Evolutionary conservation across 2,888 invertebrate genomes (phyloP).

Genomic region (Tetragonisca angustula): DNA sequence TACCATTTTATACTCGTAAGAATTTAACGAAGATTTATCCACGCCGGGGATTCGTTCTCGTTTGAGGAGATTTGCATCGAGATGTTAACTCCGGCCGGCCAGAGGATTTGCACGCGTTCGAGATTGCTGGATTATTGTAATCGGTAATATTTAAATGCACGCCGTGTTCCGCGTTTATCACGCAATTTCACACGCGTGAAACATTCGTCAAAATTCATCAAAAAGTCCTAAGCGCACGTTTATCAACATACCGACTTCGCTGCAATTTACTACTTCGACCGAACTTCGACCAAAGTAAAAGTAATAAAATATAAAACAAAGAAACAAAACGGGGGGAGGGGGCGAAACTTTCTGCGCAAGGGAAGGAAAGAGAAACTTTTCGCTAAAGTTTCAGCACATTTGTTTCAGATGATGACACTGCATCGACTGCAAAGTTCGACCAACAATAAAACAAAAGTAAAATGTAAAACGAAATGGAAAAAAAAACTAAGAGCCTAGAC

Average conservation of each 20-base stretch:
- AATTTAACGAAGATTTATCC: slow-evolving; percentile 1
- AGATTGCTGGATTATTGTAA: slow-evolving; percentile 21
- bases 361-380: no score
- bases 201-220: not conserved
- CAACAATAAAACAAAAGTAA: not conserved
- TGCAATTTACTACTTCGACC: no score
- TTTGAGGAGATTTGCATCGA: slow-evolving; percentile 15
- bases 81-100: not conserved
- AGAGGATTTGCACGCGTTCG: slow-evolving; percentile 3
- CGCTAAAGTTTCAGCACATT: no score
- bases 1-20: not conserved
- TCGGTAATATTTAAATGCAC: slow-evolving; percentile 15
- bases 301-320: no score
- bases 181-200: not conserved
- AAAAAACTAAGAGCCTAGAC: not conserved
- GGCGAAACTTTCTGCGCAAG: no score
- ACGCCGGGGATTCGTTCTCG: not conserved
- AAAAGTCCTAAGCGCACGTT: no score
- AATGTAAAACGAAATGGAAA: not conserved
- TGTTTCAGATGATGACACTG: no score
- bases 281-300: no score
- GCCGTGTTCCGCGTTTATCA: not conserved
- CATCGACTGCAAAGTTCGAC: no score
- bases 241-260: no score
- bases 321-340: no score